These are phyloP conservation scores for Siderastrea siderea DNA, from an alignment of 92 coral and sea anemone species.

Conservation along the genomic window DNA sequence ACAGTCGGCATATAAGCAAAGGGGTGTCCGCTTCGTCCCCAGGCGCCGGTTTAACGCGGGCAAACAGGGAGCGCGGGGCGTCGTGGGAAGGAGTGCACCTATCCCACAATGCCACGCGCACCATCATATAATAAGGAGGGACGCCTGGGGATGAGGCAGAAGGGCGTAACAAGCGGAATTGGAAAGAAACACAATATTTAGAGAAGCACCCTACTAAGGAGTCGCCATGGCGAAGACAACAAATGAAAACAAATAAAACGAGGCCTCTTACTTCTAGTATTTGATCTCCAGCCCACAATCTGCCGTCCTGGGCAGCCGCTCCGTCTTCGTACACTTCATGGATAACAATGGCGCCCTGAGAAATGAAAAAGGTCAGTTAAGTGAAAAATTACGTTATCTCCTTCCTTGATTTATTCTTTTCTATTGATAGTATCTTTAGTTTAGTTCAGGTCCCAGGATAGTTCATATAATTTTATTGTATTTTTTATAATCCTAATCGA, in stretches of 20 bases:
- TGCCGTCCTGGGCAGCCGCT: constrained; percentile 93
- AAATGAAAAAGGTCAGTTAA: background rate
- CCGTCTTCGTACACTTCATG: constrained; percentile 99
- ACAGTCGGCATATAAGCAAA: background rate
- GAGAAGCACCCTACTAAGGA: background rate
- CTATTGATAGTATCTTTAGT: background rate
- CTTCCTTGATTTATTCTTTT: background rate
- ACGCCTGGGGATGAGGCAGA: no score
- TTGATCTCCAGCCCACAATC: constrained; percentile 98
- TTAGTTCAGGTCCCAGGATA: no score
- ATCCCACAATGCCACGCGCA: no score
- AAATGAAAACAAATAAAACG: background rate
- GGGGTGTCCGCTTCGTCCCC: no score
- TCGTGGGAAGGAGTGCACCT: no score
- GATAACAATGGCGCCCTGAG: constrained; percentile 93
- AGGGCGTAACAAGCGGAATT: no score
- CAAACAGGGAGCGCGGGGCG: no score
- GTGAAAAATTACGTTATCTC: background rate
- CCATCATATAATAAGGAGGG: no score
- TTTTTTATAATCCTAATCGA: no score
- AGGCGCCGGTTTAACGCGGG: no score
- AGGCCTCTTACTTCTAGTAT: constrained; percentile 84
- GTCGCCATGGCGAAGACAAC: background rate
- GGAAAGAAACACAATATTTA: no score
- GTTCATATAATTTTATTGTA: no score